Percentiles rank a stretch among this genome's conserved stretches.
Conservation (phyloP, 2,797 vertebrate species). For the Ptychobarbus kaznakovi region DNA sequence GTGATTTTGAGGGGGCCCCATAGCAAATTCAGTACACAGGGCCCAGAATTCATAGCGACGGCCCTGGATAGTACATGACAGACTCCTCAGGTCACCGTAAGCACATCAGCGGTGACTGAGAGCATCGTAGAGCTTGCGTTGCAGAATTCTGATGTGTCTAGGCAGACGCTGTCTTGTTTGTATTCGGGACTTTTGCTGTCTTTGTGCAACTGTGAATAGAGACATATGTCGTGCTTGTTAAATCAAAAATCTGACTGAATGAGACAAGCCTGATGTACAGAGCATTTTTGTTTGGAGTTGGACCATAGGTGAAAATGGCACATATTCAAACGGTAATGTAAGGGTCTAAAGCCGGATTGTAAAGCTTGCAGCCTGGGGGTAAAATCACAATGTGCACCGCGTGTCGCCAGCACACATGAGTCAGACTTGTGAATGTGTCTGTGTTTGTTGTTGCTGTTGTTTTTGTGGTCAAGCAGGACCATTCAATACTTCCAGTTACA, state of each 20-base stretch:
- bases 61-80: neutral
- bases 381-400: neutral
- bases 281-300: neutral
- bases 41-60: too few relatives aligned
- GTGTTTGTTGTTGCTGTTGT: neutral
- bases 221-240: constrained; percentile 36
- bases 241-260: constrained; percentile 42
- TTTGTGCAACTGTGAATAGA: constrained; percentile 47
- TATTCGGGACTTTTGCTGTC: constrained; percentile 20
- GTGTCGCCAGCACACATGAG: neutral
- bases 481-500: neutral
- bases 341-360: neutral
- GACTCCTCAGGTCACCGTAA: neutral
- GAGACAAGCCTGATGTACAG: constrained; percentile 24
- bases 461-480: constrained; percentile 2
- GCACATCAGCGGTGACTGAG: constrained; percentile 14
- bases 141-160: constrained; percentile 35
- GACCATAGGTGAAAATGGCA: neutral
- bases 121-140: neutral
- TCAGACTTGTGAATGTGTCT: constrained; percentile 7
- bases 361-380: neutral
- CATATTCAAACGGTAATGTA: constrained; percentile 1
- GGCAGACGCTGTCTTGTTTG: constrained; percentile 31
- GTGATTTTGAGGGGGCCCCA: too few relatives aligned
- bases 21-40: too few relatives aligned